phyloP scores from a whole-genome alignment of 2,888 invertebrate genomes.

The Parnassius smintheus region DNA sequence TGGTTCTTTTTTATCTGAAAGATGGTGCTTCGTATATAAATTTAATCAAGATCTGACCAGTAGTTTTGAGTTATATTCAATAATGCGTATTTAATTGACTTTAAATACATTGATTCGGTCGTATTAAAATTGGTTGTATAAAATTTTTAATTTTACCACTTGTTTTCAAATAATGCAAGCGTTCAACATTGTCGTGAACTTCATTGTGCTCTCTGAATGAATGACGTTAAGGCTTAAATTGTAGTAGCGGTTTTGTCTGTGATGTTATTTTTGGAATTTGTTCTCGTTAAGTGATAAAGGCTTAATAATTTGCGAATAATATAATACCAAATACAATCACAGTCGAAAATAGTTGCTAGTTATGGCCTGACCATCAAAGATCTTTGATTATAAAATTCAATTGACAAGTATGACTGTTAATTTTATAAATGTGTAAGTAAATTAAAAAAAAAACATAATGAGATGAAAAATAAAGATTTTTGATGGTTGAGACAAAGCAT shows the following conservation, averaged over 20 bases:
- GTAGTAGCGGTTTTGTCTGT: constrained; percentile 4
- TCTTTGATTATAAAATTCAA: background rate
- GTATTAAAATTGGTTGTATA: too few relatives aligned
- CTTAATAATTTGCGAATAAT: background rate
- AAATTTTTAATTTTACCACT: too few relatives aligned
- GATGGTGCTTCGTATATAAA: too few relatives aligned
- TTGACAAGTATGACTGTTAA: too few relatives aligned
- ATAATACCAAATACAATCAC: background rate
- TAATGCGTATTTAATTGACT: too few relatives aligned
- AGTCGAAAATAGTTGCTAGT: background rate
- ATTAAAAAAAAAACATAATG: too few relatives aligned
- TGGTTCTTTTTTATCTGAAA: too few relatives aligned
- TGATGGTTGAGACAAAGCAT: background rate
- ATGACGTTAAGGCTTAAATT: constrained; percentile 3
- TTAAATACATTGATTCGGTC: too few relatives aligned
- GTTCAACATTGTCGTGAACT: background rate
- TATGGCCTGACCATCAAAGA: background rate
- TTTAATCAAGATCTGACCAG: too few relatives aligned
- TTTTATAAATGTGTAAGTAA: too few relatives aligned
- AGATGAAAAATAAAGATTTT: background rate
- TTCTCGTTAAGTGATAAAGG: background rate
- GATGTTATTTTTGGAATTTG: background rate
- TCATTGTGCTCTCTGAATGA: constrained; percentile 14
- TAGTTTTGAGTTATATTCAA: too few relatives aligned
- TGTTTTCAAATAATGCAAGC: too few relatives aligned